phyloP scores from a whole-genome alignment of 2,888 invertebrate genomes.

The Notocelia uddmanniana region DNA sequence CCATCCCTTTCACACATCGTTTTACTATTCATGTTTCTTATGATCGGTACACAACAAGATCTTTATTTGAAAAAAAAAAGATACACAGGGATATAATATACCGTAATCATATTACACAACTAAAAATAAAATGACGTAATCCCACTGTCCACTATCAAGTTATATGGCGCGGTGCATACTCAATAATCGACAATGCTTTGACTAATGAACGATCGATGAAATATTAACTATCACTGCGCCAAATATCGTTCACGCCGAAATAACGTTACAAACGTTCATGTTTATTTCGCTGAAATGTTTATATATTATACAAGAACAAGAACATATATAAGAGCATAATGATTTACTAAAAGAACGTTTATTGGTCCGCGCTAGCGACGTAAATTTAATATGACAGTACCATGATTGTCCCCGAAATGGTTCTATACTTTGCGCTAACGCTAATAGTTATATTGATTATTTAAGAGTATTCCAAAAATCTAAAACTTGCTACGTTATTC shows the following conservation, averaged over 20 bases:
- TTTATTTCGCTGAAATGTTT: not conserved
- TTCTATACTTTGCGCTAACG: no score
- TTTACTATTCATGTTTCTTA: no score
- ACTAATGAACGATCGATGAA: not conserved
- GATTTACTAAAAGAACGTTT: not conserved
- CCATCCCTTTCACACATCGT: no score
- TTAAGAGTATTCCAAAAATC: no score
- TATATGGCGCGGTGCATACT: slow-evolving; percentile 12
- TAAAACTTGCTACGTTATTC: not conserved
- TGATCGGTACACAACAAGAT: no score
- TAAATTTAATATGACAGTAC: not conserved
- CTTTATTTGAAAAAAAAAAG: no score
- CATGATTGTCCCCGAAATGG: slow-evolving; percentile 46
- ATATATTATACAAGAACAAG: not conserved
- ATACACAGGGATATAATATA: no score
- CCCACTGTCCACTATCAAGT: slow-evolving; percentile 39
- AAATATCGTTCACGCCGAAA: slow-evolving; percentile 1
- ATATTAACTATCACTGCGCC: slow-evolving; percentile 5
- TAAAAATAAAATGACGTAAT: not conserved
- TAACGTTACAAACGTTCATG: not conserved
- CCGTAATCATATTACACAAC: no score
- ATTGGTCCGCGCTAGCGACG: no score
- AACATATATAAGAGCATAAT: not conserved
- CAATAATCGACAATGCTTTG: not conserved
- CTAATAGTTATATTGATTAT: no score